Base-by-base conservation (phyloP, 2,888 invertebrate species). In the Heteropelma amictum region DNA sequence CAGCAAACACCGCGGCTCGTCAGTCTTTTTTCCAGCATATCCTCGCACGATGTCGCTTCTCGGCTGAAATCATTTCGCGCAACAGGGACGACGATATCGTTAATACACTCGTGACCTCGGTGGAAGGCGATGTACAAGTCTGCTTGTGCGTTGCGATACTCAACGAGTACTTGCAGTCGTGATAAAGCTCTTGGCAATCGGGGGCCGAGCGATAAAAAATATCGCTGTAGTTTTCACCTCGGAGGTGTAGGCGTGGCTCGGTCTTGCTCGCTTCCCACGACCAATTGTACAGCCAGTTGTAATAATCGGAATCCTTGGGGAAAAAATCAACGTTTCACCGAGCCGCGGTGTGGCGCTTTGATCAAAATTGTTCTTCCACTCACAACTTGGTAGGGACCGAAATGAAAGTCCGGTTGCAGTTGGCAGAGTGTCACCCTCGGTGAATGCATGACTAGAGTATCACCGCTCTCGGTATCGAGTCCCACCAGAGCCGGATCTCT, bases 401-500 rank as follows among this genome's bases (percentile, higher is more conserved):
- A 78, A 38, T 83, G 61, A 10, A 81, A 82, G 26, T 53, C 65
- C 6, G 61, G 63, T 26, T 63, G 26, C 12, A 40, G 19, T 19
- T 49, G 21, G 42, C 86, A 86, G 1, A 85, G 12, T 10, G 68
- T 79, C 1, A 83, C 7, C 28, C 72, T 72, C 17, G 85, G 86
- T 42, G 81, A 84, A 42, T 78, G 38, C 8, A 67, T 40, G 2
- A 79, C 38, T n/a, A 51, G 2, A n/a, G n/a, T n/a, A 0, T 69
- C 35, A 0, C 77, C 58, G 7, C 75, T 74, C 3, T 54, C 45
- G n/a, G 77, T 70, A 40, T 95, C 95, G 82, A 95, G 90, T 45
- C 87, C 88, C 28, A 95, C 95, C 63, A 95, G 94, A 0, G 95
- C 95, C 3, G 96, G 95, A 89, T 95, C 95, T 0, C 94, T 95